A percentile compares a stretch with the other conserved stretches of the same genome.
phyloP scores from a whole-genome alignment of 2,113 vertebrate genomes.

The Steatornis caripensis region DNA sequence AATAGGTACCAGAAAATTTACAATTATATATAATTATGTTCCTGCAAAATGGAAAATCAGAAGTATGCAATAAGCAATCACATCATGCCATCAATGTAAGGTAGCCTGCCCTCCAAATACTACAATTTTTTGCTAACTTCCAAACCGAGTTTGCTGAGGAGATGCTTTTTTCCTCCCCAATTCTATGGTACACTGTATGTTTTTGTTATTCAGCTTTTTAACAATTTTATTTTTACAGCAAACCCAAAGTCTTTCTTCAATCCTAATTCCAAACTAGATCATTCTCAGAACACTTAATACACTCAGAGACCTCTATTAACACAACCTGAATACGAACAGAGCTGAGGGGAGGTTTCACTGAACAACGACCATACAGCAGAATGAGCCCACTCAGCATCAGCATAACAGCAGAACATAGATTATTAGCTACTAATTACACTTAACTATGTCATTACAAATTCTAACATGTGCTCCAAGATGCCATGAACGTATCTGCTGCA shows the following conservation, averaged over 20 bases:
- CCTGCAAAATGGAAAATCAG: neutral
- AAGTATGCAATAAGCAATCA: neutral
- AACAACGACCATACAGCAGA: slow-evolving; percentile 29
- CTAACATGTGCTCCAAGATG: slow-evolving; percentile 68
- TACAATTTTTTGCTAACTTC: neutral
- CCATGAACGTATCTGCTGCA: slow-evolving; percentile 70
- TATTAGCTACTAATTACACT: slow-evolving; percentile 83
- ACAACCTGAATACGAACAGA: neutral
- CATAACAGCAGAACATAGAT: slow-evolving; percentile 63
- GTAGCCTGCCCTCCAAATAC: neutral
- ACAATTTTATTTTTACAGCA: neutral
- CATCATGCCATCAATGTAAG: neutral
- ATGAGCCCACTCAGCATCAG: slow-evolving; percentile 60
- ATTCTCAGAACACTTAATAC: neutral
- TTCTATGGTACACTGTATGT: neutral
- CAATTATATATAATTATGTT: neutral
- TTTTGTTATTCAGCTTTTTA: neutral
- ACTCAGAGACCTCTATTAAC: neutral
- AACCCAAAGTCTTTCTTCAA: neutral
- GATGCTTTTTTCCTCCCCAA: neutral
- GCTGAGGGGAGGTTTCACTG: neutral
- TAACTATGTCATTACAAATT: slow-evolving; percentile 84
- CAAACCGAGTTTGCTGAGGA: neutral
- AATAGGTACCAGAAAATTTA: neutral
- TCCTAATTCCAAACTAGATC: neutral